Evolutionary conservation across 2,113 vertebrate genomes (phyloP), one percentile per base, ranked within the genome.

Genomic region (Dendrocopos noguchii): DNA sequence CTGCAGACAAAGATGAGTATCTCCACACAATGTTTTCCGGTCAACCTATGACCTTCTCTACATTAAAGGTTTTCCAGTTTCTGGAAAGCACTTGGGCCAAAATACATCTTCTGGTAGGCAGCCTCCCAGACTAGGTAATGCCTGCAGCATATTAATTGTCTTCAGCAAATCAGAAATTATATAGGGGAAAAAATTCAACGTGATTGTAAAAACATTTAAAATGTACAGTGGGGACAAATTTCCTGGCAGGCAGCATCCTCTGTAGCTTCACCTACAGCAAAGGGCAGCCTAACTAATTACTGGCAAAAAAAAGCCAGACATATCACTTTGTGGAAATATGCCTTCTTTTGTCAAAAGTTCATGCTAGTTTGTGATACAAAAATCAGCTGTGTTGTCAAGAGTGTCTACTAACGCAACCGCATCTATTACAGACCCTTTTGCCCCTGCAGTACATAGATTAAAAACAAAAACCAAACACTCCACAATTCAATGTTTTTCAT

Each of bases 311-410:
- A 13, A 2, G 10, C 5, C 21, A 63, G 28, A 39, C 5, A 19
- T 4, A 5, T 1, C 1, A 46, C 15, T 84, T 31, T 42, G 18
- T 55, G 16, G 39, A 80, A 82, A 50, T 16, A 21, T 0, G 1
- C 5, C 34, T 73, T 56, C 24, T 44, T 72, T 31, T 53, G 10
- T 57, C 29, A 70, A 8, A 22, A 81, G 29, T 21, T 77, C 34
- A 19, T 3, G 15, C 15, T 33, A 36, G 20, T 6, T 29, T 14
- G 8, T 20, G 52, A 27, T 12, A 68, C 10, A 42, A 29, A 93
- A 93, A 76, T 22, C 25, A 75, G 44, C 4, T 76, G 31, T 3
- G 55, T 3, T 72, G 17, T 68, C 87, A 57, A 34, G 12, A 77
- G 25, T 81, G 20, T 68, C 47, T 59, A 61, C 73, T 1, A 4